phyloP scores from a whole-genome alignment of 2,797 vertebrate species.

The Sciurus vulgaris region DNA sequence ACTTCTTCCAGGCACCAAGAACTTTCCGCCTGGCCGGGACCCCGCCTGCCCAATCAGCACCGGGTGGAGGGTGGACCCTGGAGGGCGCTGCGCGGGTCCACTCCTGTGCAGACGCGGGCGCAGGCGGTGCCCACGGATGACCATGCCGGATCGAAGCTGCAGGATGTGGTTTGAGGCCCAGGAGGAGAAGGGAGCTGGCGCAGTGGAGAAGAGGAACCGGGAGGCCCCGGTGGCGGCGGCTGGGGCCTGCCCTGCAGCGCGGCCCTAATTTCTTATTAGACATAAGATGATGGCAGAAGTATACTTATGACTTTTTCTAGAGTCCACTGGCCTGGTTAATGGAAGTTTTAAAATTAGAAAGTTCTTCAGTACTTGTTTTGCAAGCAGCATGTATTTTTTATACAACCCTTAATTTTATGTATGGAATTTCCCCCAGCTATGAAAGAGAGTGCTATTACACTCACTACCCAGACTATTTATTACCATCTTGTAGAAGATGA shows the following conservation, averaged over 20 bases:
- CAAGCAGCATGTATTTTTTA: no score
- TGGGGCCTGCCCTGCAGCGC: rapidly evolving
- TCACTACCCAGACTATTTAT: no score
- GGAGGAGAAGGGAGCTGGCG: not conserved
- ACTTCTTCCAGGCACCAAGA: slow-evolving; percentile 54
- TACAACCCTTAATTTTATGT: no score
- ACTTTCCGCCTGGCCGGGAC: not conserved
- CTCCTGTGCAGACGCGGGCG: rapidly evolving
- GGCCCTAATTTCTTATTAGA: no score
- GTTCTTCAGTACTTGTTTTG: no score
- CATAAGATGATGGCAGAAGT: no score
- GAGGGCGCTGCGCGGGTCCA: not conserved
- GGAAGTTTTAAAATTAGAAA: no score
- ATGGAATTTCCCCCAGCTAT: no score
- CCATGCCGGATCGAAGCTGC: not conserved
- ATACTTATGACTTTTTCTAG: no score
- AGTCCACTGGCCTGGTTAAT: no score
- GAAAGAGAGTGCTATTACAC: no score
- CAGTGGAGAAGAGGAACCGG: not conserved
- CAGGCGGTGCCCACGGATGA: rapidly evolving
- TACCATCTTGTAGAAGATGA: no score
- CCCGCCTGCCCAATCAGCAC: not conserved
- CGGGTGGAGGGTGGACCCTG: not conserved
- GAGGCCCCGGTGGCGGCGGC: not conserved
- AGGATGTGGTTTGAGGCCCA: not conserved